These are phyloP conservation scores for Clitarchus hookeri DNA, from an alignment of 2,888 invertebrate species.

Conservation along the genomic window DNA sequence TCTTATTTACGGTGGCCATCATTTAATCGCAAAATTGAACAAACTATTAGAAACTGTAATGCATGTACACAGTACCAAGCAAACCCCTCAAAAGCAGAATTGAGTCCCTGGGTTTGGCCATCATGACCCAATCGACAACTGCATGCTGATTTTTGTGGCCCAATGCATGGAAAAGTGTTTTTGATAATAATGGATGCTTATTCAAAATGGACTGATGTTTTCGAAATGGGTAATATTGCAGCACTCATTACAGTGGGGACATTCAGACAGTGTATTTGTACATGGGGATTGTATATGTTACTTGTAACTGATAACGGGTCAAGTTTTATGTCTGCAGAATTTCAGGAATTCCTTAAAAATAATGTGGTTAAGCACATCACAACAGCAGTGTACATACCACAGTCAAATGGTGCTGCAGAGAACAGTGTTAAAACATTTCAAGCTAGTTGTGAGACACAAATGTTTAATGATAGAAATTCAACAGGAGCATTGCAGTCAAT, in stretches of 20 bases:
- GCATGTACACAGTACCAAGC: not conserved
- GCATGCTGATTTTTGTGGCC: not conserved
- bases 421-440: not conserved
- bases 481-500: too few relatives aligned
- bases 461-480: not conserved
- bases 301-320: not conserved
- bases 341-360: not conserved
- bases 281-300: not conserved
- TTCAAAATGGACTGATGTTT: not conserved
- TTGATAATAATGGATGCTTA: not conserved
- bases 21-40: not conserved
- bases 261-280: not conserved
- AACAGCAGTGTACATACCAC: not conserved
- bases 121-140: not conserved
- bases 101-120: not conserved
- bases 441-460: not conserved
- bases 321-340: not conserved
- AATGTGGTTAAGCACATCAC: not conserved
- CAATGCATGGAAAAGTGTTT: not conserved
- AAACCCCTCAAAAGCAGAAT: not conserved
- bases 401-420: not conserved
- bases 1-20: constrained; percentile 3
- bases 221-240: not conserved
- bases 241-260: not conserved
- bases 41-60: not conserved